Conservation (phyloP, 2,113 vertebrate species). For the Struthio camelus region DNA sequence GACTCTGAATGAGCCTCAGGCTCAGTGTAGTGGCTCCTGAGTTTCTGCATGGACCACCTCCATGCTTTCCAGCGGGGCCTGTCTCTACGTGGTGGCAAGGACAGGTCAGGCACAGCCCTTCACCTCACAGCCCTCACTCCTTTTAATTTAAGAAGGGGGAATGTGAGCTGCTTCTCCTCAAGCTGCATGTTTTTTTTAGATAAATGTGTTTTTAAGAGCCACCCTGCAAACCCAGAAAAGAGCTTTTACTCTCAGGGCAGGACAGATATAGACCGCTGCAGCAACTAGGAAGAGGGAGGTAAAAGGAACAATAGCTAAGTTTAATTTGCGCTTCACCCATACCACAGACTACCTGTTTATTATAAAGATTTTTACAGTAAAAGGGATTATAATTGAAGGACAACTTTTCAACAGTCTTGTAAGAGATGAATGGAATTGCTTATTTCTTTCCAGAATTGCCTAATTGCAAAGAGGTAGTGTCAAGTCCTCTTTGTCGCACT, state of each 20-base stretch:
- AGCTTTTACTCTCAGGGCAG: neutral
- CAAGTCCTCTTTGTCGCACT: neutral
- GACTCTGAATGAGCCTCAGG: neutral
- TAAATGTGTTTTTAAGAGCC: neutral
- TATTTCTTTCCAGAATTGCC: neutral
- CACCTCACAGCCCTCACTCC: neutral
- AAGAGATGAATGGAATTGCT: neutral
- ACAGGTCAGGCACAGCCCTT: neutral
- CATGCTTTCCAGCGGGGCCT: neutral
- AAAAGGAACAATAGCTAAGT: neutral
- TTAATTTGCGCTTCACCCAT: neutral
- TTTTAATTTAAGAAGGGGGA: neutral
- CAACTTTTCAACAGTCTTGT: neutral
- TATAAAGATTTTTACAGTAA: neutral
- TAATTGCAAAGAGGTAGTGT: neutral
- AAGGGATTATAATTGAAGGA: neutral
- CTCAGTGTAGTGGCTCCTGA: neutral
- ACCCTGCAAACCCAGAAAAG: neutral
- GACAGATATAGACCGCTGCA: neutral
- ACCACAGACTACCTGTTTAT: neutral
- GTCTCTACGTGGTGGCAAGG: rapidly evolving
- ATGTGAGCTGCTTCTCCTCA: neutral
- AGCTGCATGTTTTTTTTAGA: neutral
- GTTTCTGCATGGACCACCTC: neutral
- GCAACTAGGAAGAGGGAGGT: neutral